Evolutionary conservation across 2,113 vertebrate species (phyloP).

Genomic region (Dinomys branickii): DNA sequence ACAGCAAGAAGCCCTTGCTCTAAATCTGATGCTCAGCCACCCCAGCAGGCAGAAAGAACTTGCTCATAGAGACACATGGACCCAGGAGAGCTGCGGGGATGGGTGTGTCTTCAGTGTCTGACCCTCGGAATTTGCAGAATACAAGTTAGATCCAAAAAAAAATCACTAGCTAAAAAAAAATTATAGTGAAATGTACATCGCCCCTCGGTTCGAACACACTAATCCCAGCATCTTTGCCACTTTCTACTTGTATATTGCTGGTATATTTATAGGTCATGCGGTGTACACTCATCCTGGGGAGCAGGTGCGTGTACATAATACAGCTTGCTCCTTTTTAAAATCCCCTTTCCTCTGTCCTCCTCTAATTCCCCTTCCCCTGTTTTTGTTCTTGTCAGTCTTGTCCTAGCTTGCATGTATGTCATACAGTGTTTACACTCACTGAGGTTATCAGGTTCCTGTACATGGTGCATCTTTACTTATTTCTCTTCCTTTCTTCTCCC

Average conservation of each 20-base stretch:
- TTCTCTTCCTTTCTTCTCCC: neutral
- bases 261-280: neutral
- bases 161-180: neutral
- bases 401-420: neutral
- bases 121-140: neutral
- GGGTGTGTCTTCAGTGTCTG: neutral
- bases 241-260: neutral
- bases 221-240: neutral
- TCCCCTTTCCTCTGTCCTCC: neutral
- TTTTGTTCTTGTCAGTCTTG: neutral
- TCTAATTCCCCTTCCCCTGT: neutral
- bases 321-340: neutral
- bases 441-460: neutral
- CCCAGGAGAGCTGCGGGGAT: neutral
- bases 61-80: neutral
- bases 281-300: neutral
- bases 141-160: neutral
- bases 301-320: neutral
- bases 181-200: neutral
- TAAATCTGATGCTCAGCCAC: neutral
- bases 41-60: neutral
- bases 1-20: neutral
- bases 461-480: no score
- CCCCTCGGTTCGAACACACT: neutral
- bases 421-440: neutral